Evolutionary conservation across 2,113 vertebrate genomes (phyloP).

Genomic region (Brienomyrus longianalis): DNA sequence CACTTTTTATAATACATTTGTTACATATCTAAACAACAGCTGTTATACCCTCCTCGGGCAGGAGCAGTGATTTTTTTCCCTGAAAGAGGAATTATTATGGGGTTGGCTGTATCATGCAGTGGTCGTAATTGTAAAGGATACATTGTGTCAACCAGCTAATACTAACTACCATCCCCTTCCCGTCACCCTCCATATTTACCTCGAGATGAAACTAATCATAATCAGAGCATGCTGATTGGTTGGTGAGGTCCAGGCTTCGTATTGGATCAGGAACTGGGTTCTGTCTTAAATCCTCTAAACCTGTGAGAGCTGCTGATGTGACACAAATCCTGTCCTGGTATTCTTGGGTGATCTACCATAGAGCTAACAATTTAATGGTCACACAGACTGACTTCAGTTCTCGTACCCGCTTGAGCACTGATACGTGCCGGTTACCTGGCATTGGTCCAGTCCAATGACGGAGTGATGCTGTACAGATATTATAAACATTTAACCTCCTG

Average conservation of each 20-base stretch:
- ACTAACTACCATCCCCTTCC: not conserved
- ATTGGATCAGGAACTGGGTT: not conserved
- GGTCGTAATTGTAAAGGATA: too few relatives aligned
- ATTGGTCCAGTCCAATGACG: not conserved
- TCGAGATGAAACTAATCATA: not conserved
- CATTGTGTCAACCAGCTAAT: not conserved
- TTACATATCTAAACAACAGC: not conserved
- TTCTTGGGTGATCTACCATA: not conserved
- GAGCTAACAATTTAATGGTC: not conserved
- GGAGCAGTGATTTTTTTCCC: not conserved
- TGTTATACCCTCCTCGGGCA: not conserved
- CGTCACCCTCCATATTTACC: not conserved
- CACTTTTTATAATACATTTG: not conserved
- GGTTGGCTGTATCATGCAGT: not conserved
- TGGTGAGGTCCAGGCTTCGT: not conserved
- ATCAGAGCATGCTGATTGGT: not conserved
- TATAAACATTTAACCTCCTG: conserved; percentile 1
- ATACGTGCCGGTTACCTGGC: not conserved
- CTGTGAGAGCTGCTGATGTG: not conserved
- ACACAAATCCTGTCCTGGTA: not conserved
- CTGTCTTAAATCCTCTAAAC: not conserved
- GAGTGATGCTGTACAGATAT: not conserved
- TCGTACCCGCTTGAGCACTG: not conserved
- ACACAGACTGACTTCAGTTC: not conserved
- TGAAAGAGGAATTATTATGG: not conserved